These are phyloP conservation scores for Ophthalmolycus amberensis DNA, from an alignment of 2,113 vertebrate genomes.

Conservation along the genomic window DNA sequence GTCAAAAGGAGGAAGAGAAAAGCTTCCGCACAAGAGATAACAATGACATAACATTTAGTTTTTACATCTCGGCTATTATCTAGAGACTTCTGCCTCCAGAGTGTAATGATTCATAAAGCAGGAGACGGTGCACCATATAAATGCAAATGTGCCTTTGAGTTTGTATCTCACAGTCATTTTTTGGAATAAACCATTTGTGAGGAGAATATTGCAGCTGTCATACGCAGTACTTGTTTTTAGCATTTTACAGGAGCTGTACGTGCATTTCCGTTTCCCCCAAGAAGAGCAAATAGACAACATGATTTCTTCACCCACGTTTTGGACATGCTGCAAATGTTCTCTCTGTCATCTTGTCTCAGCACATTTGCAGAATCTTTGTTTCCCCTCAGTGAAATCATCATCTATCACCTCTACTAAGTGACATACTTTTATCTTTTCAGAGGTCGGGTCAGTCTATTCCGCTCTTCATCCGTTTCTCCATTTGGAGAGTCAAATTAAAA, in stretches of 20 bases:
- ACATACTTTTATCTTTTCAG: not conserved
- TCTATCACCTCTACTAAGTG: not conserved
- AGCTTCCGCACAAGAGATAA: conserved; percentile 27
- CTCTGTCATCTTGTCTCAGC: not conserved
- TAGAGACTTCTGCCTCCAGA: not conserved
- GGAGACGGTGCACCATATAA: not conserved
- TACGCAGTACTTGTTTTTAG: not conserved
- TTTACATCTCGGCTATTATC: conserved; percentile 35
- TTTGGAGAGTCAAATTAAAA: not conserved
- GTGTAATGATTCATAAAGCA: conserved; percentile 19
- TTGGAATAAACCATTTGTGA: not conserved
- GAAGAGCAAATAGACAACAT: not conserved
- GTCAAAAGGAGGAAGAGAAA: conserved; percentile 43
- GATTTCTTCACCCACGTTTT: no score
- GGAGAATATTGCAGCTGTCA: conserved; percentile 4
- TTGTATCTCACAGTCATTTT: not conserved
- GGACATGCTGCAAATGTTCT: not conserved
- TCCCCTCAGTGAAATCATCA: not conserved
- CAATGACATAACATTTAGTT: conserved; percentile 26
- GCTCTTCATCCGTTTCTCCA: not conserved
- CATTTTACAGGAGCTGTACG: not conserved
- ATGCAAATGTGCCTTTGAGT: conserved; percentile 3
- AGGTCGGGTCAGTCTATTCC: not conserved
- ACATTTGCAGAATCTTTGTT: not conserved
- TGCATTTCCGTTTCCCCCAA: not conserved